Conservation (phyloP, 2,888 invertebrate genomes). For the Sarcophaga rosellei region DNA sequence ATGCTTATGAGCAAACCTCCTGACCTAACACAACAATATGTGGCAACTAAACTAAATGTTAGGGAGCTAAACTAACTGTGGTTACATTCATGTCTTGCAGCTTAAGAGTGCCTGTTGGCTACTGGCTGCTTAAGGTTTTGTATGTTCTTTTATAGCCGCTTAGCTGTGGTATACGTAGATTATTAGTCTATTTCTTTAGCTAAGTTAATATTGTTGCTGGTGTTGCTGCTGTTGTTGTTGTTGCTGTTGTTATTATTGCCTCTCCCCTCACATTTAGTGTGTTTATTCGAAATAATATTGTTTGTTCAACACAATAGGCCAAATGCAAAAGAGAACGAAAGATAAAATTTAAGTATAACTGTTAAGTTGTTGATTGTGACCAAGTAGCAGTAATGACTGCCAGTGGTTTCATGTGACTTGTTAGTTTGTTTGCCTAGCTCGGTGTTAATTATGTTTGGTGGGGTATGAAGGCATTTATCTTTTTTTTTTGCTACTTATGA, state of each 20-base stretch:
- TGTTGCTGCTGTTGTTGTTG: slow-evolving; percentile 26
- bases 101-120: not conserved
- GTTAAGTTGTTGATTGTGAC: not conserved
- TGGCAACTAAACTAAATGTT: slow-evolving; percentile 38
- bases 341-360: slow-evolving; percentile 18
- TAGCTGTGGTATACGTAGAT: slow-evolving; percentile 25
- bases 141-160: slow-evolving; percentile 27
- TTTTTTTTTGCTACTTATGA: slow-evolving; percentile 7
- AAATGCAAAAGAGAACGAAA: not conserved
- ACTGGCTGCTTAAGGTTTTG: slow-evolving; percentile 37
- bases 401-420: slow-evolving; percentile 32
- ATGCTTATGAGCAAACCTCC: slow-evolving; percentile 26
- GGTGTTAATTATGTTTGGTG: slow-evolving; percentile 22
- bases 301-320: slow-evolving; percentile 42
- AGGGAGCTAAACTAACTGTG: not conserved
- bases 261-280: slow-evolving; percentile 43
- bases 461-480: slow-evolving; percentile 24
- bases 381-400: not conserved
- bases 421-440: too few relatives aligned
- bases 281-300: slow-evolving; percentile 56
- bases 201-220: slow-evolving; percentile 6
- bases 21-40: slow-evolving; percentile 61
- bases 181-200: too few relatives aligned
- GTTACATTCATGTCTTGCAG: not conserved
- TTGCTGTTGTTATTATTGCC: slow-evolving; percentile 1